Evolutionary conservation across 2,797 vertebrate species (phyloP), one percentile per base, ranked within the genome.

Genomic region (Etheostoma nigrum): DNA sequence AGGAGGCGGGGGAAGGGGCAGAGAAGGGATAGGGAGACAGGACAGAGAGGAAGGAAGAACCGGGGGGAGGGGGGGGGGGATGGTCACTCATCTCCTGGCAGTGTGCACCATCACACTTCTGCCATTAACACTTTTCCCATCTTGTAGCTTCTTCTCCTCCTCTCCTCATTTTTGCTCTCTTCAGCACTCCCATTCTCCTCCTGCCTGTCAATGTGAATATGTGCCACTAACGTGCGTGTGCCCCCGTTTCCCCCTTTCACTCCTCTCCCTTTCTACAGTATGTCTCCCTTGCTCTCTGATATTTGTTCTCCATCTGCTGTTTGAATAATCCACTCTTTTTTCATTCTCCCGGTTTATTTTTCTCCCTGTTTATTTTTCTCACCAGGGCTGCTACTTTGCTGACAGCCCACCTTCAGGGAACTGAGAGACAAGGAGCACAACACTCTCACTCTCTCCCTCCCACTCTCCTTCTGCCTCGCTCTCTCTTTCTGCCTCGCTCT

Each of bases 1-100:
- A 72, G 81, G 83, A 84, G 85, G 84, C 71, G 84, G 83, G 68
- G 81, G 73, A 68, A 82, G 90, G 86, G 84, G 89, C 84, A 86
- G 76, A 76, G 69, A 40, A 40, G 36, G 10, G 36, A 40, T 40
- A 40, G 36, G 36, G 10, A 40, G 81, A 70, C 70, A 72, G 60
- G 57, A 49, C 15, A 73, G 44, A 74, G 74, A 78, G 72, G 51
- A 49, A 66, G 69, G 45, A 71, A 74, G 66, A 59, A 61, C 42
- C 12, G 54, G 67, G 58, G 67, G 51, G 44, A 3, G 64, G 54
- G 67, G 58, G 67, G 51, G 44, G 10, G 64, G 57, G 72, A 4
- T 62, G 75, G 82, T 81, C 66, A 58, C 66, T 90, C 81, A 82
- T 78, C 84, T 91, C 82, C 67, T 64, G 85, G 76, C 74, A 79